These are phyloP conservation scores for Poeciliopsis turrubarensis DNA, from an alignment of 2,113 vertebrate species.

Conservation along the genomic window DNA sequence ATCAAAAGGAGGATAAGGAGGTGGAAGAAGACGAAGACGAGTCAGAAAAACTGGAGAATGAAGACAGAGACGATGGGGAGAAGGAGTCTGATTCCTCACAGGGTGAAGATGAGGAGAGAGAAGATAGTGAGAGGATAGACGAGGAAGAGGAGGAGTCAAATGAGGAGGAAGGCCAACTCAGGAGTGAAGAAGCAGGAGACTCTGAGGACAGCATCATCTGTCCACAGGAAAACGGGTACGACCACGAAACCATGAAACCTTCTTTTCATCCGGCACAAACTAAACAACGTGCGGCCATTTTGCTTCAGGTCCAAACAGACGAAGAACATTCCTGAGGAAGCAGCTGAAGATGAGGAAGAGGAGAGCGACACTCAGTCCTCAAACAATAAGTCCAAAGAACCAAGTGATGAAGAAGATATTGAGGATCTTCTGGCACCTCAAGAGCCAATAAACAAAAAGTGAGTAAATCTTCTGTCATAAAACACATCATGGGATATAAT, in stretches of 20 bases:
- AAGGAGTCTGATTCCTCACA: conserved; percentile 24
- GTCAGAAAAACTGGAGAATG: not conserved
- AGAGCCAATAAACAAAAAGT: conserved; percentile 49
- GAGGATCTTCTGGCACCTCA: conserved; percentile 75
- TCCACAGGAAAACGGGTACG: conserved; percentile 59
- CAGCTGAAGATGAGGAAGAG: conserved; percentile 39
- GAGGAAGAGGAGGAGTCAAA: conserved; percentile 14
- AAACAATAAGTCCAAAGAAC: conserved; percentile 15
- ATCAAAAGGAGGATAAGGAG: conserved; percentile 4
- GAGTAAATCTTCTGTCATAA: conserved; percentile 20
- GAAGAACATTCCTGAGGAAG: conserved; percentile 26
- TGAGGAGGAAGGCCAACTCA: conserved; percentile 34
- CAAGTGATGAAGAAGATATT: conserved; percentile 58
- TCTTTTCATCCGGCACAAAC: not conserved
- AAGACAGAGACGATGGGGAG: conserved; percentile 18
- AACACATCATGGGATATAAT: accelerated
- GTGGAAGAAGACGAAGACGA: conserved; percentile 12
- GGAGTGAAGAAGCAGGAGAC: conserved; percentile 35
- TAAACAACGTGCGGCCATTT: not conserved
- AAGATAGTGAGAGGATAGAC: conserved; percentile 25
- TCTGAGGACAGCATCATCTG: conserved; percentile 71
- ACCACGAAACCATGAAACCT: not conserved
- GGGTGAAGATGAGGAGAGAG: conserved; percentile 19
- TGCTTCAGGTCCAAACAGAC: conserved; percentile 44
- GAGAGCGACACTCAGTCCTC: conserved; percentile 29